Conservation (phyloP, 2,888 invertebrate genomes). For the Ditylenchus weischeri region DNA sequence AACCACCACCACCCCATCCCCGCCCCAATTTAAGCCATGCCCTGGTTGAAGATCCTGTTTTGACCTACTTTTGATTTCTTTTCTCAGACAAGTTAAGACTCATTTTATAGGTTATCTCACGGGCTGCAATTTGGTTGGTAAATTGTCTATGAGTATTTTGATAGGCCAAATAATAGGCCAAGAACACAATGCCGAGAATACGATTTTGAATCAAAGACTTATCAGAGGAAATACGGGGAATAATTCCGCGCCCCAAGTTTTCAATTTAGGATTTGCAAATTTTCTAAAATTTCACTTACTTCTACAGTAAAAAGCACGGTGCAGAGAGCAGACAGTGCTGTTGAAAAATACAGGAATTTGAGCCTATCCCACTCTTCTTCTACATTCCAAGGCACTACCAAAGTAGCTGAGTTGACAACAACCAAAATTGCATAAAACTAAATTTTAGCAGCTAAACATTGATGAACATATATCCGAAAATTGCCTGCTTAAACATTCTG, state of each 20-base stretch:
- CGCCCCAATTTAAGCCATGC: too few species aligned
- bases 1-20: too few species aligned
- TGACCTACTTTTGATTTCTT: too few species aligned
- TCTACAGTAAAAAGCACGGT: constrained; percentile 90
- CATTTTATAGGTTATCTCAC: too few species aligned
- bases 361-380: constrained; percentile 69
- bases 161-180: too few species aligned
- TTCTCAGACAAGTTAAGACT: too few species aligned
- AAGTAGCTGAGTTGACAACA: constrained; percentile 82
- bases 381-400: constrained; percentile 64
- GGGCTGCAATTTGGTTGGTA: too few species aligned
- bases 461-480: constrained; percentile 5
- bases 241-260: too few species aligned
- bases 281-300: constrained; percentile 53
- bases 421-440: constrained; percentile 64
- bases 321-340: constrained; percentile 80
- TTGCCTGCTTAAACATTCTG: constrained; percentile 76
- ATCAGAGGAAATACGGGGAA: background rate
- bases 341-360: constrained; percentile 71
- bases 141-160: too few species aligned
- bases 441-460: background rate
- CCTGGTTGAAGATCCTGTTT: too few species aligned
- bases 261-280: background rate
- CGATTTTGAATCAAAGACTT: too few species aligned
- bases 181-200: too few species aligned